These are phyloP conservation scores for Coremacera marginata DNA, from an alignment of 2,888 invertebrate genomes.

Conservation along the genomic window DNA sequence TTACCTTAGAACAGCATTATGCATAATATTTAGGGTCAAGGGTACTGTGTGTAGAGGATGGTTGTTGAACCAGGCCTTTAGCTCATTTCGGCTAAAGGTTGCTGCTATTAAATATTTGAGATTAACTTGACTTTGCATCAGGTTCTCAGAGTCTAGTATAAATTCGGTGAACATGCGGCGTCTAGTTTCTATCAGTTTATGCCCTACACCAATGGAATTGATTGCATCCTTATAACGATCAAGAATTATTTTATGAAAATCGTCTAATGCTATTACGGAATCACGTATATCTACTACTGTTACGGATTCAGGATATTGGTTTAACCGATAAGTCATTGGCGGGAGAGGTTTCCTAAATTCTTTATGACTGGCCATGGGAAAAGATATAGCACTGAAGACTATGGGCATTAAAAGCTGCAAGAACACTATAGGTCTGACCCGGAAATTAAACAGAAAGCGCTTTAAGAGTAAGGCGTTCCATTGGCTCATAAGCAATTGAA, in stretches of 20 bases:
- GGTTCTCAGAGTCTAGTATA: background rate
- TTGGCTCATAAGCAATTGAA: conserved; percentile 70
- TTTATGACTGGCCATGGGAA: background rate
- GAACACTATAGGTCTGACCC: background rate
- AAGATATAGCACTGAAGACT: background rate
- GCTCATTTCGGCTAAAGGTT: conserved; percentile 30
- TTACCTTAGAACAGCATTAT: conserved; percentile 51
- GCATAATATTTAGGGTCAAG: conserved; percentile 51
- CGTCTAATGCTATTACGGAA: background rate
- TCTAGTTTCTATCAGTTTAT: background rate
- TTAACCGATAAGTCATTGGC: conserved; percentile 1
- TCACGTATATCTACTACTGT: background rate
- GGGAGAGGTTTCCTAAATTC: background rate
- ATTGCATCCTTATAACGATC: background rate
- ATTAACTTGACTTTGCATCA: background rate
- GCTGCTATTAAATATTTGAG: conserved; percentile 49
- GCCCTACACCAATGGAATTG: background rate
- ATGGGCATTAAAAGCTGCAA: background rate
- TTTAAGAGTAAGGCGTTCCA: conserved; percentile 75
- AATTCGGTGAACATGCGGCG: background rate
- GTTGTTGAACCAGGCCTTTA: conserved; percentile 56
- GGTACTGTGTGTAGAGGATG: conserved; percentile 54
- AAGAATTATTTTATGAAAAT: background rate
- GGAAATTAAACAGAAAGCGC: background rate
- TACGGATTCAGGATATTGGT: background rate